Evolutionary conservation across 2,113 vertebrate species (phyloP).

Genomic region (Callaeas wilsoni): DNA sequence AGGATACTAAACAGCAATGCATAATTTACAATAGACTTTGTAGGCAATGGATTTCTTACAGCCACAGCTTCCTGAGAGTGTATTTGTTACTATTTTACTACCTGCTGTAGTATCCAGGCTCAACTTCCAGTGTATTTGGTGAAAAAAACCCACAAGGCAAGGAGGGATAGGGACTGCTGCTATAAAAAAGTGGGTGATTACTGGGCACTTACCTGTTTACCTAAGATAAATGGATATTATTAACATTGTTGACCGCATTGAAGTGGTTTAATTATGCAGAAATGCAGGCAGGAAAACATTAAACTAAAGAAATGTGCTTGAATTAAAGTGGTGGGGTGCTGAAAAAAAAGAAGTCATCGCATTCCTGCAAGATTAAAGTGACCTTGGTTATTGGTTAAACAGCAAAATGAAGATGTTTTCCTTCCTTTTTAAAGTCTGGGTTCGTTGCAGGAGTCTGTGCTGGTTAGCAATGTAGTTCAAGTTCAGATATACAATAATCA

Average conservation of each 20-base stretch:
- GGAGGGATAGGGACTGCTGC: not conserved
- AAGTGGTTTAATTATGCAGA: conserved; percentile 31
- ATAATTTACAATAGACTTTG: conserved; percentile 60
- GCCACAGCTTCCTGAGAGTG: conserved; percentile 47
- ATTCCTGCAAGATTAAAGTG: not conserved
- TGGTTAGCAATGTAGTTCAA: not conserved
- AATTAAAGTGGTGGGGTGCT: not conserved
- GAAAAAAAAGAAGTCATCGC: not conserved
- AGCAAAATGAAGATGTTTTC: not conserved
- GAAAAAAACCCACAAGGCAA: not conserved
- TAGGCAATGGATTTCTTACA: conserved; percentile 43
- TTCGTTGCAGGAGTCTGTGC: not conserved
- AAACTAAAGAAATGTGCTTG: not conserved
- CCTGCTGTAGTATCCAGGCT: conserved; percentile 6
- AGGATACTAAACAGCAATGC: conserved; percentile 61
- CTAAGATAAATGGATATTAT: not conserved
- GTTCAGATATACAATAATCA: not conserved
- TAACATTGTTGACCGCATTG: not conserved
- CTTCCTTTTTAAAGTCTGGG: not conserved
- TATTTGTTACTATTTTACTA: conserved; percentile 60
- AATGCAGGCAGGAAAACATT: conserved; percentile 9
- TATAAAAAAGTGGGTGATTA: not conserved
- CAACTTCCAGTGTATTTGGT: not conserved
- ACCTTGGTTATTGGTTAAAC: not conserved
- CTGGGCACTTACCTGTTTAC: not conserved